phyloP scores from a whole-genome alignment of 2,888 invertebrate species.

The Rhamnusium bicolor region DNA sequence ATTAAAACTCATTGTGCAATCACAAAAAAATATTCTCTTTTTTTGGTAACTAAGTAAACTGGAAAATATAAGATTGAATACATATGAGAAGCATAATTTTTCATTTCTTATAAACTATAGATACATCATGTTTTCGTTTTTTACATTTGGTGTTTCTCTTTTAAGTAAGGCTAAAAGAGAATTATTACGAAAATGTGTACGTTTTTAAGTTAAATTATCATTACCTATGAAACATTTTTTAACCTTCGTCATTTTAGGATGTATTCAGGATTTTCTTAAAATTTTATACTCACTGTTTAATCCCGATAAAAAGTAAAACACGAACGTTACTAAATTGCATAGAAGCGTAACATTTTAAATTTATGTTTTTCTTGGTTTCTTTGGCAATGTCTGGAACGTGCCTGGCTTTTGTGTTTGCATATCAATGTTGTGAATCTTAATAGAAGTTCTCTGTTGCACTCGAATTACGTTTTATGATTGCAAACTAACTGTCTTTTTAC shows the following conservation, averaged over 20 bases:
- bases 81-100: too few relatives aligned
- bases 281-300: not conserved
- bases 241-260: not conserved
- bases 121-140: too few relatives aligned
- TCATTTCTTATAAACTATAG: too few relatives aligned
- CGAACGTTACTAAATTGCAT: not conserved
- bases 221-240: not conserved
- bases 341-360: not conserved
- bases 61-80: too few relatives aligned
- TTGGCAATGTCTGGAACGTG: not conserved
- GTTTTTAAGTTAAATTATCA: too few relatives aligned
- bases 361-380: constrained; percentile 7
- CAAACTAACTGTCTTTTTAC: not conserved
- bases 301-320: not conserved
- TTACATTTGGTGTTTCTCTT: too few relatives aligned
- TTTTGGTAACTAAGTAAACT: too few relatives aligned
- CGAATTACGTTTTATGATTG: not conserved
- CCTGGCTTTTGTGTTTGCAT: constrained; percentile 1
- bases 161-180: too few relatives aligned
- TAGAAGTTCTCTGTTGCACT: constrained; percentile 6
- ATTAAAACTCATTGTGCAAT: too few relatives aligned
- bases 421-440: constrained; percentile 12
- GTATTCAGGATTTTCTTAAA: not conserved
- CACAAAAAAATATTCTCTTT: too few relatives aligned
- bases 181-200: too few relatives aligned